Evolutionary conservation across 2,888 invertebrate species (phyloP).

Genomic region (Pycnomerus fuliginosus): DNA sequence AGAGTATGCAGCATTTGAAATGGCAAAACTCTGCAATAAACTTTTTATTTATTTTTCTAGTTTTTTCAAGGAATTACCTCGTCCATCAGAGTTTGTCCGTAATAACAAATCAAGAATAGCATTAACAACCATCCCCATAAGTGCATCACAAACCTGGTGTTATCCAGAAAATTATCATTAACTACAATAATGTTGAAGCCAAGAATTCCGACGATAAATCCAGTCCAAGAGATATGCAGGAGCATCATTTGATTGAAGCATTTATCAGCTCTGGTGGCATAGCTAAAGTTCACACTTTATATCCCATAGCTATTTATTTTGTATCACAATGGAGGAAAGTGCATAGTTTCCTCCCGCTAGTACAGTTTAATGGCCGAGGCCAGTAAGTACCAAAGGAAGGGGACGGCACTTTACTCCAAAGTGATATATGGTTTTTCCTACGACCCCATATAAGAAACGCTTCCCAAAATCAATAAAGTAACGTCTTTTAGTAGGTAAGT

Average conservation of each 20-base stretch:
- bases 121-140: constrained; percentile 40
- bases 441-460: too few relatives aligned
- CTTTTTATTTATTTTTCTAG: too few relatives aligned
- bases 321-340: too few relatives aligned
- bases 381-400: too few relatives aligned
- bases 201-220: constrained; percentile 38
- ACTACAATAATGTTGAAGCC: constrained; percentile 39
- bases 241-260: constrained; percentile 39
- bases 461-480: too few relatives aligned
- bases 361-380: too few relatives aligned
- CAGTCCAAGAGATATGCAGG: constrained; percentile 40
- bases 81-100: constrained; percentile 40
- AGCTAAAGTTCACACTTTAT: too few relatives aligned
- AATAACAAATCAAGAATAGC: constrained; percentile 37
- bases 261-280: constrained; percentile 24
- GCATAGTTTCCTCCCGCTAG: too few relatives aligned
- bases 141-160: constrained; percentile 37
- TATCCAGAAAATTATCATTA: constrained; percentile 30
- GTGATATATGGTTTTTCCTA: too few relatives aligned
- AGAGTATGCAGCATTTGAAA: constrained; percentile 30
- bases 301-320: too few relatives aligned
- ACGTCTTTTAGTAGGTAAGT: too few relatives aligned
- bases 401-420: too few relatives aligned
- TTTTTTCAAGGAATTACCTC: constrained; percentile 30
- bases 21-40: constrained; percentile 29